A percentile compares a stretch with the other conserved stretches of the same genome.
Conservation (phyloP, 1,140 invertebrate genomes). For the Monochamus saltuarius region DNA sequence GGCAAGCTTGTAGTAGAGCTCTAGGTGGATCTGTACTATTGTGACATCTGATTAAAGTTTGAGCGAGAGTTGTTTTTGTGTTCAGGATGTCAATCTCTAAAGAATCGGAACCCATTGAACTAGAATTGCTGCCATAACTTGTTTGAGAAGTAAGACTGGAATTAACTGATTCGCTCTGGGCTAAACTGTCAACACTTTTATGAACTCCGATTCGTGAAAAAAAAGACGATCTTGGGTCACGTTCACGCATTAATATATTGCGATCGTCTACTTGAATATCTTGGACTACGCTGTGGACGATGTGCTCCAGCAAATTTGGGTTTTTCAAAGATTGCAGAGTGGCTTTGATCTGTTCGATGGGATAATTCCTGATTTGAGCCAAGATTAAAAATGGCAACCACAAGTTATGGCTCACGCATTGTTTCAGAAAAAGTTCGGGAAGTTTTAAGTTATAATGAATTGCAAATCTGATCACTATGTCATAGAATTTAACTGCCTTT, state of each 20-base stretch:
- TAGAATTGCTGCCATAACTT: constrained; percentile 48
- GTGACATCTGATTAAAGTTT: constrained; percentile 64
- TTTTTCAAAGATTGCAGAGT: constrained; percentile 56
- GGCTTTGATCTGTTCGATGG: constrained; percentile 58
- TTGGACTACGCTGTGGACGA: constrained; percentile 57
- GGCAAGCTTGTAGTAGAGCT: constrained; percentile 60
- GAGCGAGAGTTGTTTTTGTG: constrained; percentile 60
- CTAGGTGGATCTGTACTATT: constrained; percentile 67
- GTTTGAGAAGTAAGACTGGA: constrained; percentile 31
- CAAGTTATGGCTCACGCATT: constrained; percentile 57
- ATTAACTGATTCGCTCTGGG: constrained; percentile 14
- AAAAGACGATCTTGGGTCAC: constrained; percentile 46
- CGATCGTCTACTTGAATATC: constrained; percentile 50
- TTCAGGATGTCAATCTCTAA: constrained; percentile 44
- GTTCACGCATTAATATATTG: constrained; percentile 37
- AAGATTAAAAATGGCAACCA: constrained; percentile 68
- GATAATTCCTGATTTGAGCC: constrained; percentile 64
- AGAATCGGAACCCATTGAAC: constrained; percentile 39
- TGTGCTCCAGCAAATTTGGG: constrained; percentile 56
- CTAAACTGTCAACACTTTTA: constrained; percentile 35
- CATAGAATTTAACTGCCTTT: constrained; percentile 52
- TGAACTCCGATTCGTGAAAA: constrained; percentile 45
- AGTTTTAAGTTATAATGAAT: constrained; percentile 56
- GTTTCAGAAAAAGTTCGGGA: constrained; percentile 58
- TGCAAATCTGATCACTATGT: constrained; percentile 62